A percentile compares a stretch with the other conserved stretches of the same genome.
phyloP scores from a whole-genome alignment of 2,888 invertebrate species.

The Aleiodes alternator region DNA sequence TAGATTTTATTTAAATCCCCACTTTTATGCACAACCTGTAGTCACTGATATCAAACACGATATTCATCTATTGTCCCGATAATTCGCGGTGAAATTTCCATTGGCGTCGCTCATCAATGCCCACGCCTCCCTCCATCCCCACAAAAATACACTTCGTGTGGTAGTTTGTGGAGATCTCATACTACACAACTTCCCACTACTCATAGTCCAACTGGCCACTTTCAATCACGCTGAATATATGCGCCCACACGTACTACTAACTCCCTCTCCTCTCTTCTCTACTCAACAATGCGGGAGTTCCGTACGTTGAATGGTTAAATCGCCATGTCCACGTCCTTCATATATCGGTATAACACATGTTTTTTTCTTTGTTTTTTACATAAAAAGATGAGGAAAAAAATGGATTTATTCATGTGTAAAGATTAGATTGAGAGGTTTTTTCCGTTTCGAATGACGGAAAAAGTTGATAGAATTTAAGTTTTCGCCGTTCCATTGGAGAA shows the following conservation, averaged over 20 bases:
- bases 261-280: not conserved
- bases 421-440: too few species aligned
- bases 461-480: too few species aligned
- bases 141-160: not conserved
- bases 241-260: constrained; percentile 34
- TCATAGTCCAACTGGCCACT: constrained; percentile 6
- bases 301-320: constrained; percentile 30
- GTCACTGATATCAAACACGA: constrained; percentile 34
- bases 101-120: constrained; percentile 35
- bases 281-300: constrained; percentile 20
- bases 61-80: constrained; percentile 41
- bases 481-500: too few species aligned
- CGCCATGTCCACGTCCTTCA: constrained; percentile 12
- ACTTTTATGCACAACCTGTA: constrained; percentile 37
- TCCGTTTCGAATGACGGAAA: too few species aligned
- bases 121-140: constrained; percentile 10
- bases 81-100: constrained; percentile 41
- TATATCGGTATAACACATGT: constrained; percentile 28
- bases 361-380: constrained; percentile 5
- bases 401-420: too few species aligned
- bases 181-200: constrained; percentile 12
- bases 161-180: not conserved
- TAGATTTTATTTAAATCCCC: constrained; percentile 32
- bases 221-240: constrained; percentile 36
- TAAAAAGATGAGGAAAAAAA: too few species aligned